phyloP scores from a whole-genome alignment of 2,113 vertebrate genomes.

The Microcebus jonahi region DNA sequence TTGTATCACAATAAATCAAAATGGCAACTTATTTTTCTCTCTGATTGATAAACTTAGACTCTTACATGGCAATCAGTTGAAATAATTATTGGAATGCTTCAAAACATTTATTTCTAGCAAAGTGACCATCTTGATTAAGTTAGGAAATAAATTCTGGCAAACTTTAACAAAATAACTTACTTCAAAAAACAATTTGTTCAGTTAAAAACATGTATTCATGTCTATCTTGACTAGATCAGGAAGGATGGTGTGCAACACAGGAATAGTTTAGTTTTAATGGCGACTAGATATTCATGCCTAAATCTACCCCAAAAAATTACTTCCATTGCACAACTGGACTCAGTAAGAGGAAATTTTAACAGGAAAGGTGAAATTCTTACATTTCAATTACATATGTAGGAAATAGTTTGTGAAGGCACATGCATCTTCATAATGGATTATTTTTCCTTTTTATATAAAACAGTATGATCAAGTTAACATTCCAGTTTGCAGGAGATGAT shows the following conservation, averaged over 20 bases:
- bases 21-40: background rate
- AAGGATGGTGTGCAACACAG: background rate
- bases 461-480: background rate
- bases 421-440: background rate
- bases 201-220: background rate
- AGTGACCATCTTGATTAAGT: background rate
- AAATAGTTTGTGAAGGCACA: background rate
- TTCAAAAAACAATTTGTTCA: background rate
- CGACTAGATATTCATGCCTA: background rate
- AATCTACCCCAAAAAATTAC: background rate
- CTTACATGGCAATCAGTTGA: background rate
- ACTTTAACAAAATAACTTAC: background rate
- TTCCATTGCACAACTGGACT: background rate
- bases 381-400: background rate
- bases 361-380: background rate
- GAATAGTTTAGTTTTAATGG: background rate
- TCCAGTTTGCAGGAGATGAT: background rate
- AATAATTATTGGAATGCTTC: background rate
- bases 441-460: background rate
- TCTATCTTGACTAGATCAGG: background rate
- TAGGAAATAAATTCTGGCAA: background rate
- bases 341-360: background rate
- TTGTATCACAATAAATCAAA: background rate
- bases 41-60: background rate
- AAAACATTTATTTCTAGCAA: background rate